Evolutionary conservation across 2,113 vertebrate species (phyloP).

Genomic region (Onychorhynchus coronatus): DNA sequence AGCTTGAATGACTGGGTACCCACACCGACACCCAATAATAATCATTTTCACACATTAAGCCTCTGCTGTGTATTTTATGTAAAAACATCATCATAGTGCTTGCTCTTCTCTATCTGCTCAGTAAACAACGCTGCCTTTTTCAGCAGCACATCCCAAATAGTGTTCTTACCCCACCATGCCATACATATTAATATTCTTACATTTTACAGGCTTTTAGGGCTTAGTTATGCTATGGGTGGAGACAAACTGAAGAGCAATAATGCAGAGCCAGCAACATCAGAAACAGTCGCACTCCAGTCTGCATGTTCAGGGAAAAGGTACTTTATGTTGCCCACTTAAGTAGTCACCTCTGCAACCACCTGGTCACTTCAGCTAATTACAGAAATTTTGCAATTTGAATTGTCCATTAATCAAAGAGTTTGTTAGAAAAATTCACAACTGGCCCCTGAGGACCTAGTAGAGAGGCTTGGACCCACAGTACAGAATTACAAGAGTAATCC

Average conservation of each 20-base stretch:
- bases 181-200: neutral
- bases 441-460: fast-evolving
- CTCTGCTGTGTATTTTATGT: neutral
- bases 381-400: neutral
- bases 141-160: neutral
- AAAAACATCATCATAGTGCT: neutral
- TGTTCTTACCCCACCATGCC: neutral
- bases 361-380: neutral
- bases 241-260: neutral
- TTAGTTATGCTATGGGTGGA: neutral
- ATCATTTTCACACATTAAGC: neutral
- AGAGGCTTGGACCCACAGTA: neutral
- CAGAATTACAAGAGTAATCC: neutral
- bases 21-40: neutral
- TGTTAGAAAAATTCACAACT: neutral
- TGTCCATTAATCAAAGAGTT: neutral
- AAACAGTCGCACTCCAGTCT: neutral
- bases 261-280: neutral
- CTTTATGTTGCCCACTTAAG: neutral
- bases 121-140: neutral
- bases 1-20: neutral
- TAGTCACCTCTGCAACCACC: neutral
- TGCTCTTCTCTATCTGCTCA: neutral
- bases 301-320: neutral
- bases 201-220: neutral